Base-by-base conservation (phyloP, 2,797 vertebrate genomes). In the Ficedula albicollis region DNA sequence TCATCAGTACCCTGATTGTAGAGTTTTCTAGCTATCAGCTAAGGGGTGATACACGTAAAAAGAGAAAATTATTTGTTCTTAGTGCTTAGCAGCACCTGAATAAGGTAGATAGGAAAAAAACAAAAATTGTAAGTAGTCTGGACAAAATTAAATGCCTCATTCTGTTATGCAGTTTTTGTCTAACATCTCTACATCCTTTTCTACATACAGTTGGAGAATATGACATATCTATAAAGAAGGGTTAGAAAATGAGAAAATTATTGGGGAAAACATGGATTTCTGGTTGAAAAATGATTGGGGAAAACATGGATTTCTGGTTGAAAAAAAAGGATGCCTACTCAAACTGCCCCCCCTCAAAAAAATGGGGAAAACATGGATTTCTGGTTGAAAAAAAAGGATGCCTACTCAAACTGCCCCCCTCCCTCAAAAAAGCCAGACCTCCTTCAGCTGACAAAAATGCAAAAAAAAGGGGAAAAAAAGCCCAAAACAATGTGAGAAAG, bases 91-190 rank as follows among this genome's bases (percentile, higher is more conserved):
- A 81, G 59, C n/a, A 93, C 38, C 76, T 75, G 73, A 94, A 77
- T 55, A 67, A 76, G 49, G 5, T 15, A 70, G 21, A 41, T 1
- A 3, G 18, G 49, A 62, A n/a, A 69, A 63, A 10, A 0, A 6
- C 18, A 38, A 43, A 22, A 48, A 22, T 73, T 92, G 11, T 41
- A 74, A 90, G 76, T 46, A 87, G 52, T 67, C 44, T 60, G 64
- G 75, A 80, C 30, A 92, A 93, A 94, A 95, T 80, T 43, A 76
- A 91, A 76, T 25, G 48, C 12, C n/a, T 74, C 26, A 38, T 79
- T 89, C 48, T 20, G 4, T 87, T 70, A 64, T 2, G 22, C 27
- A 87, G 63, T 38, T 88, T 46, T 84, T 87, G 49, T 38, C 41
- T 84, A 60, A 11, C 76, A 87, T 30, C 41, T 70, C 0, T 49